These are phyloP conservation scores for Dione vanillae DNA, from an alignment of 2,888 invertebrate species.

Conservation along the genomic window DNA sequence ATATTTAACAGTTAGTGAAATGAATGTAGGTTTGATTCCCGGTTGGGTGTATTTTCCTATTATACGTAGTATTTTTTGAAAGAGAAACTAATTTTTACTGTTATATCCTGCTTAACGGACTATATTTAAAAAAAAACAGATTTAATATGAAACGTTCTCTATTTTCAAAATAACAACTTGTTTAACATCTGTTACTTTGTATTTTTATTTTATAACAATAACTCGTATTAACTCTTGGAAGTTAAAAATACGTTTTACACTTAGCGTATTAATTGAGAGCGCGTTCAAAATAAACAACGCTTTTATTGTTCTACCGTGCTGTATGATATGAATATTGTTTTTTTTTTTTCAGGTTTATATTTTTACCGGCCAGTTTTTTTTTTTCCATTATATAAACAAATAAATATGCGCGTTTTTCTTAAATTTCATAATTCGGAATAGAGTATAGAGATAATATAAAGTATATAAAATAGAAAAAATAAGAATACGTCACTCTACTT, in stretches of 20 bases:
- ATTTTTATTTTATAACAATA: background rate
- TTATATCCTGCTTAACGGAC: no score
- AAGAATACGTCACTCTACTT: background rate
- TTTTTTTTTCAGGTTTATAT: background rate
- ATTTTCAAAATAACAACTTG: no score
- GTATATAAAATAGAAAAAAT: background rate
- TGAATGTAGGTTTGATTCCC: no score
- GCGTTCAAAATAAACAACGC: conserved; percentile 12
- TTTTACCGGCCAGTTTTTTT: background rate
- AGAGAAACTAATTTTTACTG: no score
- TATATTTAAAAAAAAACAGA: no score
- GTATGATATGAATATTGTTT: background rate
- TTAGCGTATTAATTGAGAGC: conserved; percentile 2
- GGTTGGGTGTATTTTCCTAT: no score
- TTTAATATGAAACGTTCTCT: no score
- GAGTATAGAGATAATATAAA: no score
- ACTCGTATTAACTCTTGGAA: background rate
- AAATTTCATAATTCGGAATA: background rate
- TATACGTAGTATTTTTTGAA: no score
- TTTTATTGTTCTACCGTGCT: background rate
- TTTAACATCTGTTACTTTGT: no score
- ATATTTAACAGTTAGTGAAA: no score
- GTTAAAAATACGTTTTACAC: background rate
- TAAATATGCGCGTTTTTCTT: background rate
- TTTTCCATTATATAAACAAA: background rate